Evolutionary conservation across 1,140 invertebrate species (phyloP).

Genomic region (Pollicipes pollicipes): DNA sequence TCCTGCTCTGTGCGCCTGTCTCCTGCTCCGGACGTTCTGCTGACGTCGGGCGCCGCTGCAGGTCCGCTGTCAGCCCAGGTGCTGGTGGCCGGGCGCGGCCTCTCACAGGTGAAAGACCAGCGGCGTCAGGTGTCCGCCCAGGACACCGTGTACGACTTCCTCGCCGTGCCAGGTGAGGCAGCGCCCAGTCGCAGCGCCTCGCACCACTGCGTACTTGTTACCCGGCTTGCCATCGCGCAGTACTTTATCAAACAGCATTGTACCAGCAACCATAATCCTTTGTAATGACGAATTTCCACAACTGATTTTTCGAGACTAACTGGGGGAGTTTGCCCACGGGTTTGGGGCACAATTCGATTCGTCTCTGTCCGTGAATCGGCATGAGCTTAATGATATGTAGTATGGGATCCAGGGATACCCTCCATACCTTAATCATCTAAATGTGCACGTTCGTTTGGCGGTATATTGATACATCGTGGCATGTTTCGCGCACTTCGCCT

Average conservation of each 20-base stretch:
- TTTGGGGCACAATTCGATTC: too few relatives aligned
- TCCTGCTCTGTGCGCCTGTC: too few relatives aligned
- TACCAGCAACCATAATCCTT: neutral
- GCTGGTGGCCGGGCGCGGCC: neutral
- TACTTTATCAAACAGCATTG: constrained; percentile 9
- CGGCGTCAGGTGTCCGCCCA: neutral
- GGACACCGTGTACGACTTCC: neutral
- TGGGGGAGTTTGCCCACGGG: neutral
- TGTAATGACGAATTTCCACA: neutral
- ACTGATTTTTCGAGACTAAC: too few relatives aligned
- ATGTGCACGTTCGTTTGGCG: too few relatives aligned
- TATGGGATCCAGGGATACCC: too few relatives aligned
- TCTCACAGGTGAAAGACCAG: constrained; percentile 4
- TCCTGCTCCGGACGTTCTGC: too few relatives aligned
- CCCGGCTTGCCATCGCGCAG: neutral
- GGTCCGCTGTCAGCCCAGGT: neutral
- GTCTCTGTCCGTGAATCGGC: too few relatives aligned
- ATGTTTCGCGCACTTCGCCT: too few relatives aligned
- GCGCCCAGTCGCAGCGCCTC: too few relatives aligned
- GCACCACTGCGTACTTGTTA: neutral
- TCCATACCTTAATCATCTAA: too few relatives aligned
- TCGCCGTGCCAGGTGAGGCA: neutral
- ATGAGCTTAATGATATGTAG: too few relatives aligned
- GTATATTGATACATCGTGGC: too few relatives aligned
- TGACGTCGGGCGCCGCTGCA: neutral